Evolutionary conservation across 2,797 vertebrate genomes (phyloP), one percentile per base, ranked within the genome.

Genomic region (Diglossa cyanea): DNA sequence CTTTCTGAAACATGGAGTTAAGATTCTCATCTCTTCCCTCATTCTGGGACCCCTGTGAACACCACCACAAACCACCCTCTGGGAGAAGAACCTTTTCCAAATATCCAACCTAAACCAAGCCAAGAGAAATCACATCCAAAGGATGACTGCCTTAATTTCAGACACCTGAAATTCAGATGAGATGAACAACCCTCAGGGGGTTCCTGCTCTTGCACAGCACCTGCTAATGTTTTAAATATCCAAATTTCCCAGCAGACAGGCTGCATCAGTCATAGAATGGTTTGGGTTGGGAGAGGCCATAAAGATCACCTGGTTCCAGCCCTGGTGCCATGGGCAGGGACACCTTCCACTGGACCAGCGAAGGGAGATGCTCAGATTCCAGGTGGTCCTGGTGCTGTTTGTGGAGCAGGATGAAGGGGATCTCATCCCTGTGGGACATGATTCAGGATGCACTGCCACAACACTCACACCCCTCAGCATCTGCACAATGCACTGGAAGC

Each of bases 301-400:
- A 5, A 65, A 40, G 28, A 63, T 17, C 37, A 45, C 10, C 28
- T 18, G 12, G 24, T 30, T 57, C 63, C 57, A 70, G 3, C 4
- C 1, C 6, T 8, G 10, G 4, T 45, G 37, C 44, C n/a, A 11
- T 1, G 17, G 50, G 72, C n/a, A 63, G 44, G n/a, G 50, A 10
- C 37, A 50, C 17, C 28, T 50, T 45, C 15, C 70, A 67, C 7
- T 0, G 11, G 18, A 23, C 1, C 7, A 45, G 44, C 13, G 30
- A 40, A 77, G 40, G 10, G n/a, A 67, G 47, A 54, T 24, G 28
- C 30, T 50, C 17, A 18, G 15, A 40, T 28, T 15, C 24, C 30
- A 6, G 0, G 37, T 1, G 8, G n/a, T 4, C 2, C n/a, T 28
- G 9, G 23, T 18, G 24, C 35, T 62, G 20, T 5, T 5, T 0